A percentile compares a stretch with the other conserved stretches of the same genome.
Evolutionary conservation across 2,888 invertebrate species (phyloP).

Genomic region (Cheilosia soror): DNA sequence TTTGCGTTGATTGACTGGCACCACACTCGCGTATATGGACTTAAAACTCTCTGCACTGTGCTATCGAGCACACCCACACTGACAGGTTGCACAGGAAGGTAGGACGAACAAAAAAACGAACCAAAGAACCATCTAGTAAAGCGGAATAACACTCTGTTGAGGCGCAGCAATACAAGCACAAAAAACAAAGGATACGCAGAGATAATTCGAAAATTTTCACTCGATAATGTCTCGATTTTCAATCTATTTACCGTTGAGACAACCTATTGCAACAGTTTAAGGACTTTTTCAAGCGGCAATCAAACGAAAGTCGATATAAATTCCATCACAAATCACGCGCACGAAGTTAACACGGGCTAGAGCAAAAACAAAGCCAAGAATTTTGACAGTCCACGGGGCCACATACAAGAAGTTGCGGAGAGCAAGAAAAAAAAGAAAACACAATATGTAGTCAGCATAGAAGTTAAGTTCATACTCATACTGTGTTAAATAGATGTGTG

Average conservation of each 20-base stretch:
- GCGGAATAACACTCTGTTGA: conserved; percentile 47
- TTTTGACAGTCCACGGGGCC: conserved; percentile 69
- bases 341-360: conserved; percentile 73
- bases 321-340: conserved; percentile 68
- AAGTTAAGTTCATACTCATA: conserved; percentile 45
- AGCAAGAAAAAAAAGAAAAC: conserved; percentile 3
- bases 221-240: conserved; percentile 39
- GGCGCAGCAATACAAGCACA: conserved; percentile 42
- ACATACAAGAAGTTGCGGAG: conserved; percentile 50
- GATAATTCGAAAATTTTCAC: conserved; percentile 36
- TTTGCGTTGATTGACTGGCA: conserved; percentile 18
- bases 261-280: conserved; percentile 18
- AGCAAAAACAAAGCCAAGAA: conserved; percentile 75
- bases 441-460: conserved; percentile 49
- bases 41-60: conserved; percentile 27
- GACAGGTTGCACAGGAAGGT: conserved; percentile 17
- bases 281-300: conserved; percentile 56
- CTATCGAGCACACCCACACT: conserved; percentile 36
- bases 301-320: conserved; percentile 45
- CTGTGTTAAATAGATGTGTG: neutral
- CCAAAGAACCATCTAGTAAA: conserved; percentile 32
- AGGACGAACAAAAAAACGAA: neutral
- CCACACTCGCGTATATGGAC: conserved; percentile 2
- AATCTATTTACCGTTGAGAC: conserved; percentile 47
- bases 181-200: conserved; percentile 31